These are phyloP conservation scores for Myzus persicae DNA, from an alignment of 1,140 invertebrate species.

Conservation along the genomic window DNA sequence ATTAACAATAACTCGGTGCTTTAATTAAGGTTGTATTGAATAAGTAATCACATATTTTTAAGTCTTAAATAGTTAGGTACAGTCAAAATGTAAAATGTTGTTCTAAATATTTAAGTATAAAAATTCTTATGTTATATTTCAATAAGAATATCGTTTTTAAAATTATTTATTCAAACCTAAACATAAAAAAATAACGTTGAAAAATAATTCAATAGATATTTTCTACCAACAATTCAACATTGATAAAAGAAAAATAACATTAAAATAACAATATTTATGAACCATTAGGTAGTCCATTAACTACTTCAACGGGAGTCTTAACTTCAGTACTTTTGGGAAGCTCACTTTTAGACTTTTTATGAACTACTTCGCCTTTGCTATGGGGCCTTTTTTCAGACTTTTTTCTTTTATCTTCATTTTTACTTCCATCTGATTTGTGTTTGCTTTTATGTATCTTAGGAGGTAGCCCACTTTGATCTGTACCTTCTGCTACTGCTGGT, in stretches of 20 bases:
- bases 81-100: not conserved
- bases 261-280: conserved; percentile 45
- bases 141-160: not conserved
- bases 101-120: not conserved
- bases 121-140: not conserved
- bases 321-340: conserved; percentile 23
- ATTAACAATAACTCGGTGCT: not conserved
- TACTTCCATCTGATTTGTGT: conserved; percentile 24
- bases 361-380: conserved; percentile 16
- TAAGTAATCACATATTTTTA: not conserved
- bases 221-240: conserved; percentile 34
- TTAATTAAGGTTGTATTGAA: not conserved
- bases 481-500: not conserved
- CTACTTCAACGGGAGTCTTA: not conserved
- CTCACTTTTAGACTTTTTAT: conserved; percentile 45
- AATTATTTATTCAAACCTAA: conserved; percentile 28
- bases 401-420: conserved; percentile 8
- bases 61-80: not conserved
- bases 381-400: conserved; percentile 43
- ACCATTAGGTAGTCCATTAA: conserved; percentile 42
- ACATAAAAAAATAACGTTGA: conserved; percentile 33
- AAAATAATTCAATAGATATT: conserved; percentile 50
- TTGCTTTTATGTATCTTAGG: conserved; percentile 23
- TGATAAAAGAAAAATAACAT: conserved; percentile 26
- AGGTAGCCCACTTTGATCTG: not conserved